phyloP scores from a whole-genome alignment of 2,797 vertebrate genomes.

The Lepilemur septentrionalis region DNA sequence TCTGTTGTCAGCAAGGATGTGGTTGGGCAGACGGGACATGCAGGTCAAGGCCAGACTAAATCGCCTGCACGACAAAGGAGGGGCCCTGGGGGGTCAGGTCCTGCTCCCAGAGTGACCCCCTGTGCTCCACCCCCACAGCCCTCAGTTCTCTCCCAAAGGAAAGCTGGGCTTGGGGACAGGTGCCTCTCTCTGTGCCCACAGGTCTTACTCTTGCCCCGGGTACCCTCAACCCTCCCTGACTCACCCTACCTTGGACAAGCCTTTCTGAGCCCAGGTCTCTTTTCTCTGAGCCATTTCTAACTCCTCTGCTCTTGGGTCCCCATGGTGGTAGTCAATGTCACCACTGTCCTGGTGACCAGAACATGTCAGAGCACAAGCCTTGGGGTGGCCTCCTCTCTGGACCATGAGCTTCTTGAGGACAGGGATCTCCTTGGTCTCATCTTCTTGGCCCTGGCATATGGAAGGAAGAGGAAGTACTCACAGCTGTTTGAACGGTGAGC shows the following conservation, averaged over 20 bases:
- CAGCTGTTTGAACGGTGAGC: not conserved
- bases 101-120: not conserved
- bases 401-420: not conserved
- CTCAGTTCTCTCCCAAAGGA: not conserved
- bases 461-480: not conserved
- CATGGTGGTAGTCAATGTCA: not conserved
- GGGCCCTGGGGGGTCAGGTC: accelerated
- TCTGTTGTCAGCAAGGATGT: not conserved
- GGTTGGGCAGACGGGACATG: not conserved
- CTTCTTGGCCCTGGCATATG: not conserved
- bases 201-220: not conserved
- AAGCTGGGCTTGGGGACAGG: accelerated
- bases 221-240: not conserved
- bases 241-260: not conserved
- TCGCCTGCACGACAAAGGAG: not conserved
- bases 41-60: not conserved
- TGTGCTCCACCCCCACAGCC: not conserved
- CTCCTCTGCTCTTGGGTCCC: not conserved
- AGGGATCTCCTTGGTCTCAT: no score
- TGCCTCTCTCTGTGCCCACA: no score
- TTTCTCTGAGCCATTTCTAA: not conserved
- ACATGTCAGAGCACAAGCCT: not conserved
- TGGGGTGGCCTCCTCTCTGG: not conserved
- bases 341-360: not conserved
- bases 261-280: not conserved